Evolutionary conservation across 1,140 invertebrate genomes (phyloP).

Genomic region (Plectrocnemia conspersa): DNA sequence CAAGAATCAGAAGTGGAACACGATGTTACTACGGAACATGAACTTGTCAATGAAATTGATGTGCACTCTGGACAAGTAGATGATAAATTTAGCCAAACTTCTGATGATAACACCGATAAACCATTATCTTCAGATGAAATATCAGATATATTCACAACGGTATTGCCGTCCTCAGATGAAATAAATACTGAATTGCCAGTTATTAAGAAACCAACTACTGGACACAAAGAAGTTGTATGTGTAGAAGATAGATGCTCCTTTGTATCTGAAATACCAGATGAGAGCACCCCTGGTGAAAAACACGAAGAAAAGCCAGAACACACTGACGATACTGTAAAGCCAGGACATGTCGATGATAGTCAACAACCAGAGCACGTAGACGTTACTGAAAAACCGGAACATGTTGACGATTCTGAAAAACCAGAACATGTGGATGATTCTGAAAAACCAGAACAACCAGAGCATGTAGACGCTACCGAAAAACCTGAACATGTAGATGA

Average conservation of each 20-base stretch:
- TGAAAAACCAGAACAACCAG: neutral
- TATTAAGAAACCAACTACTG: neutral
- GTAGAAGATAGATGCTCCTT: constrained; percentile 13
- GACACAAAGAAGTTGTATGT: constrained; percentile 1
- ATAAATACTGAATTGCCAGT: neutral
- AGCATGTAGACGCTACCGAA: neutral
- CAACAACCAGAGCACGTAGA: constrained; percentile 7
- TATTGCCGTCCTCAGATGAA: too few species aligned
- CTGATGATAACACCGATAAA: neutral
- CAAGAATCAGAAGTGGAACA: neutral
- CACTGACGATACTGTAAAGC: too few species aligned
- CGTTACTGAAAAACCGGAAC: neutral
- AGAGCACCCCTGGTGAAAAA: neutral
- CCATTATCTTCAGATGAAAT: neutral
- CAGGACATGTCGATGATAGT: constrained; percentile 12
- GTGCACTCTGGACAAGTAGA: too few species aligned
- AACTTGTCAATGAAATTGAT: too few species aligned
- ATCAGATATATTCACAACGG: neutral
- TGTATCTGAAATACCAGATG: constrained; percentile 9
- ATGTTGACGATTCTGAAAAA: constrained; percentile 2
- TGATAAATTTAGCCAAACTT: neutral
- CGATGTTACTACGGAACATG: constrained; percentile 5
- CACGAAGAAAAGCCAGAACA: neutral
- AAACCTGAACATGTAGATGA: constrained; percentile 10
- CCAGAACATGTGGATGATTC: neutral